Evolutionary conservation across 2,888 invertebrate genomes (phyloP).

Genomic region (Cetonia aurata): DNA sequence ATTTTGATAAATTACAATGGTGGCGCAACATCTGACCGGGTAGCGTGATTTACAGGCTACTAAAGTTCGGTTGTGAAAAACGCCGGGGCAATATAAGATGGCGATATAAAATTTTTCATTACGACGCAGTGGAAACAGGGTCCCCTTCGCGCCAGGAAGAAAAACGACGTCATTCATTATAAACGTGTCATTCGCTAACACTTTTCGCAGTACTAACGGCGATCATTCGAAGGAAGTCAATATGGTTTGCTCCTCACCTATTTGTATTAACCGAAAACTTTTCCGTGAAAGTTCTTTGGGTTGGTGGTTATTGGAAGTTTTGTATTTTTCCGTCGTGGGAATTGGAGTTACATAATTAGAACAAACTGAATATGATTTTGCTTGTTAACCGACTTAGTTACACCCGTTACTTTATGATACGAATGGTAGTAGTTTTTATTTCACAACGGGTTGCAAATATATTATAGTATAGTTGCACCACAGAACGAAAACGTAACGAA

Average conservation of each 20-base stretch:
- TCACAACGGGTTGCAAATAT: too few species aligned
- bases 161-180: slow-evolving; percentile 58
- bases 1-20: slow-evolving; percentile 50
- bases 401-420: too few species aligned
- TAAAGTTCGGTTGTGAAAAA: slow-evolving; percentile 43
- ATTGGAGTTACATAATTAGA: slow-evolving; percentile 20
- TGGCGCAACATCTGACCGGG: slow-evolving; percentile 42
- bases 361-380: slow-evolving; percentile 29
- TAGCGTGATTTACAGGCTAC: slow-evolving; percentile 43
- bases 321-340: slow-evolving; percentile 16
- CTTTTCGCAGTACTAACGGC: slow-evolving; percentile 46
- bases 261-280: slow-evolving; percentile 37
- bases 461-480: too few species aligned
- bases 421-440: too few species aligned
- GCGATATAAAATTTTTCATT: slow-evolving; percentile 62
- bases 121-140: slow-evolving; percentile 46
- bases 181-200: slow-evolving; percentile 57
- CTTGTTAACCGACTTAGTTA: not conserved
- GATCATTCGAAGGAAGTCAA: slow-evolving; percentile 51
- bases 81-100: slow-evolving; percentile 44
- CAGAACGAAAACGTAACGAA: too few species aligned
- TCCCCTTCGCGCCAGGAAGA: slow-evolving; percentile 52
- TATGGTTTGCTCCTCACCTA: slow-evolving; percentile 36
- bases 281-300: slow-evolving; percentile 16
- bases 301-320: slow-evolving; percentile 19